Evolutionary conservation across 2,113 vertebrate species (phyloP).

Genomic region (Progne subis): DNA sequence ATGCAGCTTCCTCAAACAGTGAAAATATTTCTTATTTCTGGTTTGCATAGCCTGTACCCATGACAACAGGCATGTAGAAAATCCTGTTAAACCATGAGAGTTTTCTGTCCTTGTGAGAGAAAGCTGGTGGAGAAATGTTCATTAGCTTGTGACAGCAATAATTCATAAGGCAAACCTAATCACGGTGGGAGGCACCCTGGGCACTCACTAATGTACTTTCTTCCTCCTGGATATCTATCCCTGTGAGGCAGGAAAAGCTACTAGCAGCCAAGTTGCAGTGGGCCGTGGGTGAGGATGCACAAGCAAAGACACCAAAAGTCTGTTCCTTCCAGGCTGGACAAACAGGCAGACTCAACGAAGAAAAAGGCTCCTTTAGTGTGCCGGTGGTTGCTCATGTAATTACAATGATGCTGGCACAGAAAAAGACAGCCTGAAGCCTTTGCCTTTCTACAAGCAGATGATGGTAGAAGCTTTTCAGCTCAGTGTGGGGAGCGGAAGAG

Average conservation of each 20-base stretch:
- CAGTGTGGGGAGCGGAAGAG: neutral
- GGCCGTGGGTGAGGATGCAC: rapidly evolving
- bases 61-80: neutral
- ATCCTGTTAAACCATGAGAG: neutral
- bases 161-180: conserved; percentile 9
- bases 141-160: neutral
- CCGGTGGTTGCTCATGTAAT: neutral
- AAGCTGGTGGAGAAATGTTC: neutral
- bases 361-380: neutral
- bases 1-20: neutral
- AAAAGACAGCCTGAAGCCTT: neutral
- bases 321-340: neutral
- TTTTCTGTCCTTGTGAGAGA: neutral
- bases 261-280: neutral
- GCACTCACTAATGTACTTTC: neutral
- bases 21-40: neutral
- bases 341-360: neutral
- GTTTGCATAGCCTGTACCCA: neutral
- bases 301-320: neutral
- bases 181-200: neutral
- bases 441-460: neutral
- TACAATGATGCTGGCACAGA: neutral
- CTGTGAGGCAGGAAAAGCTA: neutral
- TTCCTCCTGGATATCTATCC: neutral
- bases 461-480: neutral